Conservation (phyloP, 2,113 vertebrate genomes). For the Mustelus asterias region DNA sequence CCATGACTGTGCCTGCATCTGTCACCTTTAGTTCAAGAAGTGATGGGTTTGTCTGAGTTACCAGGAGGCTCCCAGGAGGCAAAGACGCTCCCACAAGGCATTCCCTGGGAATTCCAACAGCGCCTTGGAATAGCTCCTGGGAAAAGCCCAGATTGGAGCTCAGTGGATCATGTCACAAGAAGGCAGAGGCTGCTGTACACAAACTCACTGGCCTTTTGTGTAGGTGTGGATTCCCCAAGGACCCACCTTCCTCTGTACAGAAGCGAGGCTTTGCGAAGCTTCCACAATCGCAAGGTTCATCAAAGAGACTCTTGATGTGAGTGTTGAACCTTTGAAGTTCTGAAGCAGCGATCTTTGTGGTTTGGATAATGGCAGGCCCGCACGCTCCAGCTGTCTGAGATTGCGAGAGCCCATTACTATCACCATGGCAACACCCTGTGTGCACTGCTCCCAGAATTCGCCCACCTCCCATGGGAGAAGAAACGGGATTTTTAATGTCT, state of each 20-base stretch:
- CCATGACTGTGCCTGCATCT: neutral
- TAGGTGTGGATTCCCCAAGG: neutral
- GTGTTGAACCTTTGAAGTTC: neutral
- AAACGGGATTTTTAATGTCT: neutral
- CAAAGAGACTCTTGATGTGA: constrained; percentile 10
- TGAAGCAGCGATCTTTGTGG: neutral
- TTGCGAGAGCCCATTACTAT: neutral
- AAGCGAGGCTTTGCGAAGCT: neutral
- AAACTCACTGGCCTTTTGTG: neutral
- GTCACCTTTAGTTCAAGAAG: neutral
- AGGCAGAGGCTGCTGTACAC: neutral
- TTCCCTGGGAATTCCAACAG: neutral
- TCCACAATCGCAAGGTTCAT: neutral
- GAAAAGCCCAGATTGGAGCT: neutral
- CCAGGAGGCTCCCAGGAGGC: neutral
- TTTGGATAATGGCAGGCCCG: neutral
- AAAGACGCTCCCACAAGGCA: neutral
- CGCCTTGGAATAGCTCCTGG: neutral
- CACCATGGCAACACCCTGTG: constrained; percentile 26
- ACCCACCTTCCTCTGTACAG: neutral
- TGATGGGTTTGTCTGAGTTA: neutral
- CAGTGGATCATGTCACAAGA: neutral
- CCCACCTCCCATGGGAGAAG: neutral
- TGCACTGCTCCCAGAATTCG: neutral
- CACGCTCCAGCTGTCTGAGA: neutral